phyloP scores from a whole-genome alignment of 2,797 vertebrate genomes.

The Aphelocoma californica region DNA sequence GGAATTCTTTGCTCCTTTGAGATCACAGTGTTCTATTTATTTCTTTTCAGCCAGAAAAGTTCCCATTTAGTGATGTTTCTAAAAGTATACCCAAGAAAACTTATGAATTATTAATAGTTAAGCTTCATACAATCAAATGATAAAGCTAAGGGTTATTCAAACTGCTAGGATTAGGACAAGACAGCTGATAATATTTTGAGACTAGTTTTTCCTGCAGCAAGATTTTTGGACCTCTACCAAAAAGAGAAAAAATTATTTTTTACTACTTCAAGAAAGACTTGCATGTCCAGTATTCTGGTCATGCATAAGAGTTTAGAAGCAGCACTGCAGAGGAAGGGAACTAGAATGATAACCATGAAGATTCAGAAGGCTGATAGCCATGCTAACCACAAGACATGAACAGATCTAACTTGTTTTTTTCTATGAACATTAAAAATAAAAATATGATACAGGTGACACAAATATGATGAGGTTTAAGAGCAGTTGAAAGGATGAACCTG shows the following conservation, averaged over 20 bases:
- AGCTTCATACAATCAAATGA: background rate
- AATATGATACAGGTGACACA: background rate
- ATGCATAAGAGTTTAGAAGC: background rate
- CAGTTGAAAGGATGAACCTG: background rate
- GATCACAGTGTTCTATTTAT: background rate
- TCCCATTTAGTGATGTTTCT: background rate
- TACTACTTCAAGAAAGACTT: background rate
- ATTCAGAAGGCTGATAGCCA: background rate
- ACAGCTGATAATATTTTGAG: background rate
- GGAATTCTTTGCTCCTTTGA: background rate
- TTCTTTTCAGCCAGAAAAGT: background rate
- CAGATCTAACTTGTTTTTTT: background rate
- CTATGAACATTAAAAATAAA: background rate
- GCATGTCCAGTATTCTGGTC: background rate
- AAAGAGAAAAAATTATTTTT: background rate
- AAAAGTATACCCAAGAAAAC: background rate
- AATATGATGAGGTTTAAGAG: background rate
- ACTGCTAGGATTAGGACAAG: background rate
- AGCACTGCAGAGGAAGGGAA: background rate
- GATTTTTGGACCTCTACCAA: background rate
- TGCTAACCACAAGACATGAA: background rate
- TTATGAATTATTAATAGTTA: background rate
- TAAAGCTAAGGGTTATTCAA: background rate
- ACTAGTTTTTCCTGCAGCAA: background rate
- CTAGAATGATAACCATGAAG: background rate